Percentiles rank a stretch among this genome's conserved stretches.
phyloP scores from a whole-genome alignment of 2,888 invertebrate species.

The Carpatolechia fugitivella region DNA sequence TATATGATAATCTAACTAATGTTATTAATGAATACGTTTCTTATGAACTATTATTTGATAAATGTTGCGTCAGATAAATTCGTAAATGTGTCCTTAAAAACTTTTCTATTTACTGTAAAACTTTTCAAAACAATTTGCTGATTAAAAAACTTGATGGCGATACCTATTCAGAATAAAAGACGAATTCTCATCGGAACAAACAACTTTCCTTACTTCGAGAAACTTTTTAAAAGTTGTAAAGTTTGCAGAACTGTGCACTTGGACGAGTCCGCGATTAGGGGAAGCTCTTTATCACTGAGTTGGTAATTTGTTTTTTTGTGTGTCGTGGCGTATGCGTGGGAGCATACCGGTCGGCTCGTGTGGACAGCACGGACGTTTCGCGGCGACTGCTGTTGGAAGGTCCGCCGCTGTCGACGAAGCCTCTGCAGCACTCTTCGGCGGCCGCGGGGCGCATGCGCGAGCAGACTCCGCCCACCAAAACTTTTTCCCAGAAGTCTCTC shows the following conservation, averaged over 20 bases:
- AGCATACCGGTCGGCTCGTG: conserved; percentile 58
- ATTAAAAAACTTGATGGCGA: conserved; percentile 6
- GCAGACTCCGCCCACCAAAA: conserved; percentile 58
- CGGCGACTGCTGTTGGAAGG: conserved; percentile 60
- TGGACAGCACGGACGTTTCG: conserved; percentile 55
- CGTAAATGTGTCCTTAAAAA: not conserved
- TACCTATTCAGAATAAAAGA: conserved; percentile 27
- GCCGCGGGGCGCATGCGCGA: conserved; percentile 51
- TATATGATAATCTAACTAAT: no score
- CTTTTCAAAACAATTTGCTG: conserved; percentile 1
- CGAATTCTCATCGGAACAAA: conserved; percentile 36
- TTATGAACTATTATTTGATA: no score
- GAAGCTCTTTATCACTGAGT: not conserved
- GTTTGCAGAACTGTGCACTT: conserved; percentile 7
- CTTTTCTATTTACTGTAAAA: not conserved
- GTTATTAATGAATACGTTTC: no score
- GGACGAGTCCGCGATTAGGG: not conserved
- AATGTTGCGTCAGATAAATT: no score
- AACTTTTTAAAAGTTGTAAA: conserved; percentile 34
- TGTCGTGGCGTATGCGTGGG: conserved; percentile 29
- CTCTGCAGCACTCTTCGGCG: conserved; percentile 65
- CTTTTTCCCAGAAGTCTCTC: conserved; percentile 44
- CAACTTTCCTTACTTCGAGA: conserved; percentile 32
- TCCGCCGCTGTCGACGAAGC: conserved; percentile 50
- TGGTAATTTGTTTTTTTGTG: not conserved